Evolutionary conservation across 2,888 invertebrate genomes (phyloP).

Genomic region (Andrena hattorfiana): DNA sequence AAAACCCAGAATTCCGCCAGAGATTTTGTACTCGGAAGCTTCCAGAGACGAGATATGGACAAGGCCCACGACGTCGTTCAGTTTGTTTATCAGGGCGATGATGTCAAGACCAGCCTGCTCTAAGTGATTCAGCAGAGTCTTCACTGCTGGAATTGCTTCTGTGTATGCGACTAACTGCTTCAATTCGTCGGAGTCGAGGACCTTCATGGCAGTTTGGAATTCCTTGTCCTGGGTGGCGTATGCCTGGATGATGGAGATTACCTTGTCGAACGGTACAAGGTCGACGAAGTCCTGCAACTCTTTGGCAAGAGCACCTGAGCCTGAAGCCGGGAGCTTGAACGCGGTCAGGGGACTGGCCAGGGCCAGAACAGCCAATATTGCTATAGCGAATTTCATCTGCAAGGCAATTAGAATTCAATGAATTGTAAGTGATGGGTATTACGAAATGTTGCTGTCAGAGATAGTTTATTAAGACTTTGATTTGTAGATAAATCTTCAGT

Average conservation of each 20-base stretch:
- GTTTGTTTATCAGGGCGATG: not conserved
- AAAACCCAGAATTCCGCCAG: conserved; percentile 8
- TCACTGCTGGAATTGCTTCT: not conserved
- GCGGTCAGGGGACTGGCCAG: conserved; percentile 20
- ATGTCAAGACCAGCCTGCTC: conserved; percentile 11
- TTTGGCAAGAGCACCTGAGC: conserved; percentile 28
- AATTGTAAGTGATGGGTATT: no score
- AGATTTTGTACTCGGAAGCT: not conserved
- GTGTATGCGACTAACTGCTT: not conserved
- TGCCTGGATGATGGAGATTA: conserved; percentile 27
- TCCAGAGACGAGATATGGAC: not conserved
- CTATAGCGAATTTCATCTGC: conserved; percentile 34
- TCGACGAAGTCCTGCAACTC: conserved; percentile 61
- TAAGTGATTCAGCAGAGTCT: not conserved
- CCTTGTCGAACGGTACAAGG: conserved; percentile 60
- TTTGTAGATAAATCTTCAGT: no score
- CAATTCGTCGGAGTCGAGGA: not conserved
- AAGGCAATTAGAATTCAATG: not conserved
- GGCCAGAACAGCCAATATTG: conserved; percentile 37
- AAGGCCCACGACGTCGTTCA: not conserved
- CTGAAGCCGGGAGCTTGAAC: not conserved
- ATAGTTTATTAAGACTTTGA: no score
- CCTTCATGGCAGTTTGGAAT: not conserved
- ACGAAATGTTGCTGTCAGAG: no score
- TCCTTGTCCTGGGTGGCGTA: conserved; percentile 13